Evolutionary conservation across 2,113 vertebrate species (phyloP), one percentile per base, ranked within the genome.

Genomic region (Pedetes capensis): DNA sequence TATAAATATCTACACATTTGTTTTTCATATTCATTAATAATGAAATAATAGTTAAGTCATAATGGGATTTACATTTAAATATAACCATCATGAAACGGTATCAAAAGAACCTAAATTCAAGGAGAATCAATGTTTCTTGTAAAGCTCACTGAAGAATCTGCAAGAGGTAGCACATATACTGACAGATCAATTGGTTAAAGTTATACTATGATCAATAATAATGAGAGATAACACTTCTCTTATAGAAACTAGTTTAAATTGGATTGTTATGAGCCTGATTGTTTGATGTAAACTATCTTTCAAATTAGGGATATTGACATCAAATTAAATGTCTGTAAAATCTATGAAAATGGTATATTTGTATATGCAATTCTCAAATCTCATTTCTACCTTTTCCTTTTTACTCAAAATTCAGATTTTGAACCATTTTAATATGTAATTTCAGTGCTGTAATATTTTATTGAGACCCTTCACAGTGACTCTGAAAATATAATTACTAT

Each of bases 221-320:
- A 57, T 34, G 71, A 92, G 9, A 37, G 34, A 96, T 96, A 68
- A 81, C 72, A 66, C 94, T 96, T 94, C 89, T 94, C 89, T 96
- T 93, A 83, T 87, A 94, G 93, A 63, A 97, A 76, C 37, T 95
- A 42, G 4, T 68, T 94, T 97, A 94, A 97, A 81, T 66, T 96
- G 71, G 64, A 37, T 95, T 75, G 64, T 80, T 11, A 8, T 42
- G 63, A 20, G 25, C 57, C 93, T 91, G 68, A 97, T 88, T 92
- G 97, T 44, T 93, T 97, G 79, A 98, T 98, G 97, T 83, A 66
- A 71, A 96, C 96, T 98, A 97, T 92, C 95, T 49, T 88, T 71
- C 98, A 95, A 97, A 96, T n/a, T n/a, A n/a, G n/a, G n/a, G n/a
- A n/a, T n/a, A n/a, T n/a, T n/a, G n/a, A n/a, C n/a, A n/a, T n/a